phyloP scores from a whole-genome alignment of 1,140 invertebrate species.

The Wasmannia auropunctata region DNA sequence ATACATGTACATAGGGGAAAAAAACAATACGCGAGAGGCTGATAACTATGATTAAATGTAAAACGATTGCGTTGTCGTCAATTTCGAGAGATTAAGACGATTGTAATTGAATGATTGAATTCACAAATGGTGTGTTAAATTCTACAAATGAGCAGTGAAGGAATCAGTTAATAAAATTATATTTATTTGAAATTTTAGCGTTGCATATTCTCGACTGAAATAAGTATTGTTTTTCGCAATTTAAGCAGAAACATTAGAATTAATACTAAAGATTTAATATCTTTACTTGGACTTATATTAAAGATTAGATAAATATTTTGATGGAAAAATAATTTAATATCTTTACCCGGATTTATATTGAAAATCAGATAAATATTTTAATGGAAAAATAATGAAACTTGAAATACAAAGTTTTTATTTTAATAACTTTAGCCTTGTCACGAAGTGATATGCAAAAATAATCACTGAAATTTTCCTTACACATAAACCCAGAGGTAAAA shows the following conservation, averaged over 20 bases:
- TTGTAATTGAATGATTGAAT: background rate
- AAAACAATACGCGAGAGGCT: background rate
- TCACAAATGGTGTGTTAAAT: background rate
- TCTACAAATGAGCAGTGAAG: background rate
- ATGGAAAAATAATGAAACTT: background rate
- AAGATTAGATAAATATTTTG: background rate
- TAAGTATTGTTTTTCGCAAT: background rate
- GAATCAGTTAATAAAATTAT: conserved; percentile 17
- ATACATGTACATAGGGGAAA: background rate
- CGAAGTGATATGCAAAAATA: background rate
- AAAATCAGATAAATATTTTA: background rate
- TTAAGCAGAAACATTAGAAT: background rate
- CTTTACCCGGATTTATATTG: background rate
- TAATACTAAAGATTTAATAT: background rate
- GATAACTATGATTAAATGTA: background rate
- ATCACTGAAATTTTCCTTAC: background rate
- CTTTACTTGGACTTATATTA: background rate
- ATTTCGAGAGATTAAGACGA: background rate
- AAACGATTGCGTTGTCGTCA: background rate
- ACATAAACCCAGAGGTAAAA: conserved; percentile 32
- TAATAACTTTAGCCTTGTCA: background rate
- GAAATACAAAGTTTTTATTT: background rate
- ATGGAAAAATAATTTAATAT: background rate
- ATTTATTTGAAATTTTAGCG: background rate
- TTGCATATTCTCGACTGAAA: background rate